phyloP scores from a whole-genome alignment of 2,888 invertebrate genomes.

The Campoletis raptor region DNA sequence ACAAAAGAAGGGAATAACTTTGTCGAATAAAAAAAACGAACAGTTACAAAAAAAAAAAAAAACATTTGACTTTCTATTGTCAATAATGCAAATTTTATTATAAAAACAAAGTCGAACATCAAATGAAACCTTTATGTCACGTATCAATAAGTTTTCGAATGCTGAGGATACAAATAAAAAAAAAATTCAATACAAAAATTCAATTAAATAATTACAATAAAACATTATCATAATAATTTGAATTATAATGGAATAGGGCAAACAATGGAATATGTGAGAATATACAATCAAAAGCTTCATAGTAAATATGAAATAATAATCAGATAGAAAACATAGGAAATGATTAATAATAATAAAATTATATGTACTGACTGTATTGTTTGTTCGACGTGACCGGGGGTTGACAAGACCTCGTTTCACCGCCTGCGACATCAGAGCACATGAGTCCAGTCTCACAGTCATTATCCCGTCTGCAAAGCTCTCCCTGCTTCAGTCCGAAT shows the following conservation, averaged over 20 bases:
- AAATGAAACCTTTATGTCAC: too few relatives aligned
- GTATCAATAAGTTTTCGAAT: too few relatives aligned
- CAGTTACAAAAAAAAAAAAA: too few relatives aligned
- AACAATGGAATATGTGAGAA: neutral
- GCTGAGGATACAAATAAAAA: neutral
- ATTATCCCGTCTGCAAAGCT: constrained; percentile 92
- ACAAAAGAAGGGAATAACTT: too few relatives aligned
- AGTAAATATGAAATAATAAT: neutral
- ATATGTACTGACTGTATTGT: constrained; percentile 88
- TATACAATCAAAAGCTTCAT: neutral
- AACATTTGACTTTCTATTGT: too few relatives aligned
- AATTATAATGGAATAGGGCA: neutral
- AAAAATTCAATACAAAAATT: neutral
- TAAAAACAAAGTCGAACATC: too few relatives aligned
- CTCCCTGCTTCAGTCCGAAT: constrained; percentile 92
- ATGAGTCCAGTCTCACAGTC: constrained; percentile 94
- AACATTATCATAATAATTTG: neutral
- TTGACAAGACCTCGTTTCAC: constrained; percentile 91
- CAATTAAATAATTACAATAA: neutral
- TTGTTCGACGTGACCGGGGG: constrained; percentile 91
- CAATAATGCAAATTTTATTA: too few relatives aligned
- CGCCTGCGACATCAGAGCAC: constrained; percentile 90
- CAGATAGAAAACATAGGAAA: neutral
- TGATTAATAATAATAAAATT: neutral
- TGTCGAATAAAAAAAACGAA: too few relatives aligned